Evolutionary conservation across 2,888 invertebrate species (phyloP), one percentile per base, ranked within the genome.

Genomic region (Oegoconia quadripuncta): DNA sequence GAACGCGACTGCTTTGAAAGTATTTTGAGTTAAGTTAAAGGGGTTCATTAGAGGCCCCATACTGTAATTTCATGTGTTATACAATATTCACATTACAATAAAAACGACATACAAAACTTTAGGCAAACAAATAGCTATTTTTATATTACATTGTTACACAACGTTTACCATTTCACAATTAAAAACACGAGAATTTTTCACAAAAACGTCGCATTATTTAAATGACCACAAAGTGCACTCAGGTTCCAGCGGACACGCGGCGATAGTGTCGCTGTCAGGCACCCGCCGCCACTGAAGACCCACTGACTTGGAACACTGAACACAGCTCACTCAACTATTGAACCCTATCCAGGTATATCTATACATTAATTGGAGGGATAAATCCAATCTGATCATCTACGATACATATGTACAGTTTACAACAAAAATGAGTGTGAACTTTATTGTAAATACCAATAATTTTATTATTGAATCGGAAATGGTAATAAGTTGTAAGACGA

Each of bases 231-330:
- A n/a, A n/a, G n/a, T n/a, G n/a, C n/a, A n/a, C n/a, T n/a, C n/a
- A 3, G 5, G 7, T 7, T 28, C 8, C 3, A 28, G 29, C 29
- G 14, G 28, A 28, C 20, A 36, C 46, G 55, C 55, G 64, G 59
- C 67, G 62, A 65, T 64, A 65, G 51, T 64, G 64, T n/a, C n/a
- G n/a, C n/a, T n/a, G n/a, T n/a, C n/a, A 64, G 62, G 52, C 54
- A 64, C 68, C 72, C 59, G 58, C 70, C 68, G 70, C 36, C 73
- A 79, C 72, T 76, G 74, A 67, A 63, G 70, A 70, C 41, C 64
- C 81, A 84, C 61, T 80, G 78, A 71, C 59, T 50, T 76, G 86
- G 86, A 87, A 83, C 82, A 82, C 43, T 83, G 83, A 78, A 64
- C 86, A 84, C 79, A 55, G 67, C 71, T 67, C 68, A 62, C 62